Evolutionary conservation across 2,888 invertebrate genomes (phyloP).

Genomic region (Meiosimyza platycephala): DNA sequence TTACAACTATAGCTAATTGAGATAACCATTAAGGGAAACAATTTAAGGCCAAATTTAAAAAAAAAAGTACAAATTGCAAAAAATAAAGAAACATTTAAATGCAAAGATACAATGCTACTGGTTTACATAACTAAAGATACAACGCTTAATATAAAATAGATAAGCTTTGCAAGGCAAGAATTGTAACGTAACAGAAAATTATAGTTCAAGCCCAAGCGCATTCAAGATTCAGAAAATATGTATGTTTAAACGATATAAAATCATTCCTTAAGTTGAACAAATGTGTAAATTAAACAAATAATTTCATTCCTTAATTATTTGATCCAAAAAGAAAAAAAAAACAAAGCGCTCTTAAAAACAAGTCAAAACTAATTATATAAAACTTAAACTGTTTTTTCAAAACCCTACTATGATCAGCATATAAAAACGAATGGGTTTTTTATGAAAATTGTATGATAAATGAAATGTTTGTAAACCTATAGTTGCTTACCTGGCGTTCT

Average conservation of each 20-base stretch:
- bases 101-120: constrained; percentile 19
- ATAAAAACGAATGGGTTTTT: neutral
- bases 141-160: constrained; percentile 1
- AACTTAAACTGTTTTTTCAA: neutral
- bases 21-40: neutral
- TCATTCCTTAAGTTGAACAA: constrained; percentile 8
- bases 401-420: neutral
- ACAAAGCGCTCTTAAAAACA: neutral
- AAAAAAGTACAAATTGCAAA: no score
- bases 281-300: neutral
- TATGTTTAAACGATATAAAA: constrained; percentile 1
- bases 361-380: neutral
- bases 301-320: neutral
- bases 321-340: neutral
- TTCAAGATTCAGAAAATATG: constrained; percentile 13
- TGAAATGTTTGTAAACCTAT: neutral
- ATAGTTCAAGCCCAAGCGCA: constrained; percentile 14
- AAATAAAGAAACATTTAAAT: neutral
- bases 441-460: neutral
- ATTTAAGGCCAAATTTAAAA: neutral
- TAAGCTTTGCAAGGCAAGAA: no score
- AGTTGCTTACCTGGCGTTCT: constrained; percentile 67
- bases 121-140: neutral
- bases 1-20: neutral
- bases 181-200: no score